Evolutionary conservation across 2,113 vertebrate species (phyloP).

Genomic region (Phaetusa simplex): DNA sequence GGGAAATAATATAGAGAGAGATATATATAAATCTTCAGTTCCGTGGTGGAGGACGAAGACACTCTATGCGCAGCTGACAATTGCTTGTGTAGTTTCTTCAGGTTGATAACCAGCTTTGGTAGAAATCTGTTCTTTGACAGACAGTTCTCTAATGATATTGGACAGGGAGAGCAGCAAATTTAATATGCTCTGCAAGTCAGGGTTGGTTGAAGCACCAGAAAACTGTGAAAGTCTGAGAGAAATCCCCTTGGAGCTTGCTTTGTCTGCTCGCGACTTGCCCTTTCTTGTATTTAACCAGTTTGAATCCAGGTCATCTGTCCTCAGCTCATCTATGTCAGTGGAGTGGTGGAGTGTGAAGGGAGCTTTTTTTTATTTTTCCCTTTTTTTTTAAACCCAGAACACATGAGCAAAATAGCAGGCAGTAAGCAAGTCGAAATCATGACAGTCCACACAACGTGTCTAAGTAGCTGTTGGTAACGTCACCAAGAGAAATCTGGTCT

Average conservation of each 20-base stretch:
- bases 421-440: background rate
- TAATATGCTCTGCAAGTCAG: background rate
- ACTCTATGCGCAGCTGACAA: background rate
- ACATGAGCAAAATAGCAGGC: background rate
- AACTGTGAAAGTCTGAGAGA: conserved; percentile 23
- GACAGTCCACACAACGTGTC: background rate
- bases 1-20: too few species aligned
- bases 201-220: background rate
- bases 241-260: conserved; percentile 13
- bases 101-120: background rate
- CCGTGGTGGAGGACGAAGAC: background rate
- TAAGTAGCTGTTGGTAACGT: background rate
- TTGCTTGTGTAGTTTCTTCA: background rate
- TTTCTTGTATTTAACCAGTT: background rate
- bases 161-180: conserved; percentile 4
- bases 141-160: background rate
- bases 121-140: background rate
- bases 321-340: background rate
- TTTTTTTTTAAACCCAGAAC: background rate
- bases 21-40: background rate
- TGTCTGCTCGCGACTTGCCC: background rate
- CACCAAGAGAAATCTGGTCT: background rate
- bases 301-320: background rate
- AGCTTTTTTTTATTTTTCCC: background rate
- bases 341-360: background rate